These are phyloP conservation scores for Yponomeuta plumbellus DNA, from an alignment of 2,888 invertebrate genomes.

Conservation along the genomic window DNA sequence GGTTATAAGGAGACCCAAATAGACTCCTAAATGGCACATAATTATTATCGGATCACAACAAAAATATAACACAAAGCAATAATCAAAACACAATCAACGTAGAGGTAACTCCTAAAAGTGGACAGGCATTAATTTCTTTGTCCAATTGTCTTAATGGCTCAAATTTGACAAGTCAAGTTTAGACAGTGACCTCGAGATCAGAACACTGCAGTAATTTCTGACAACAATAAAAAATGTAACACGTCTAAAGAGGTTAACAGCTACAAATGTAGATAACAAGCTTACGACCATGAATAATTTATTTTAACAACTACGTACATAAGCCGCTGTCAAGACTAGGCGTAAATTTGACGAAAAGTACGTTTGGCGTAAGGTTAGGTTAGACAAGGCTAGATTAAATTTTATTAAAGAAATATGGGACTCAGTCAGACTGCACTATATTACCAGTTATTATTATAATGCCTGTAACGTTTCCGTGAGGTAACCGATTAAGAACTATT, in stretches of 20 bases:
- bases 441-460: not conserved
- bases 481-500: slow-evolving; percentile 29
- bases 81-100: not conserved
- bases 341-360: not conserved
- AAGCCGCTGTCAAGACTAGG: not conserved
- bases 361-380: no score
- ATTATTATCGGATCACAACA: not conserved
- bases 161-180: slow-evolving; percentile 10
- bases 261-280: not conserved
- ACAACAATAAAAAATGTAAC: slow-evolving; percentile 9
- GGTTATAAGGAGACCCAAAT: not conserved
- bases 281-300: not conserved
- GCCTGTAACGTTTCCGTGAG: slow-evolving; percentile 29
- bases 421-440: not conserved
- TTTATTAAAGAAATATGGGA: not conserved
- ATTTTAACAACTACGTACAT: not conserved
- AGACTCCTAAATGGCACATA: not conserved
- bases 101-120: not conserved
- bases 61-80: not conserved
- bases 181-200: slow-evolving; percentile 31
- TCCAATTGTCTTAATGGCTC: not conserved
- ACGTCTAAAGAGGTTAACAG: not conserved
- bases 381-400: not conserved
- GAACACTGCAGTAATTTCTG: slow-evolving; percentile 4
- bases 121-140: slow-evolving; percentile 27